Percentiles rank a stretch among this genome's conserved stretches.
Conservation (phyloP, 2,113 vertebrate genomes). For the Prolemur simus region DNA sequence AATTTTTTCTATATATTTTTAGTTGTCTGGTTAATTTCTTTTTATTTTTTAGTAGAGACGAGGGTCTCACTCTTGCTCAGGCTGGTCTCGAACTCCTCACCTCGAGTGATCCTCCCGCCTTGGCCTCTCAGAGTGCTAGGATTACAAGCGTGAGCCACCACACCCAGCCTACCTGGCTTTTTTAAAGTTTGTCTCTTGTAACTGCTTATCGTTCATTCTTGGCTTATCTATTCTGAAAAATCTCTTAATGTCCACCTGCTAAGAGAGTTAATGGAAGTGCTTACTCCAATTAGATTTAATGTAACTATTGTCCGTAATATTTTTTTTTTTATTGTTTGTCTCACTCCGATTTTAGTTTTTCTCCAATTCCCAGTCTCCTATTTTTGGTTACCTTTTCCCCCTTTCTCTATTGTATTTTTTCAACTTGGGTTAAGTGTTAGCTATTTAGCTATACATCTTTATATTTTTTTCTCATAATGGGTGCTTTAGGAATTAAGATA, state of each 20-base stretch:
- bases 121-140: too few species aligned
- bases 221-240: not conserved
- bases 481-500: not conserved
- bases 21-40: too few species aligned
- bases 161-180: not conserved
- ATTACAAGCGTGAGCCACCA: too few species aligned
- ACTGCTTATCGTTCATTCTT: not conserved
- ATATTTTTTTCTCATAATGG: not conserved
- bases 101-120: too few species aligned
- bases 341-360: not conserved
- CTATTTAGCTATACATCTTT: not conserved
- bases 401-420: not conserved
- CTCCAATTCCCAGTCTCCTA: rapidly evolving
- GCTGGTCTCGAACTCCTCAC: too few species aligned
- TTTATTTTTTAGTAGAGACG: too few species aligned
- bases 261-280: not conserved
- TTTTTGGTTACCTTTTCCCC: not conserved
- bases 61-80: too few species aligned
- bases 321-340: not conserved
- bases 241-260: not conserved
- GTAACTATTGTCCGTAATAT: not conserved
- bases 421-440: not conserved
- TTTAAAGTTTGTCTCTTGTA: not conserved
- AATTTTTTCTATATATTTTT: too few species aligned
- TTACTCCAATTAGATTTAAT: not conserved